These are phyloP conservation scores for Cenopis cana DNA, from an alignment of 2,888 invertebrate species.

Conservation along the genomic window DNA sequence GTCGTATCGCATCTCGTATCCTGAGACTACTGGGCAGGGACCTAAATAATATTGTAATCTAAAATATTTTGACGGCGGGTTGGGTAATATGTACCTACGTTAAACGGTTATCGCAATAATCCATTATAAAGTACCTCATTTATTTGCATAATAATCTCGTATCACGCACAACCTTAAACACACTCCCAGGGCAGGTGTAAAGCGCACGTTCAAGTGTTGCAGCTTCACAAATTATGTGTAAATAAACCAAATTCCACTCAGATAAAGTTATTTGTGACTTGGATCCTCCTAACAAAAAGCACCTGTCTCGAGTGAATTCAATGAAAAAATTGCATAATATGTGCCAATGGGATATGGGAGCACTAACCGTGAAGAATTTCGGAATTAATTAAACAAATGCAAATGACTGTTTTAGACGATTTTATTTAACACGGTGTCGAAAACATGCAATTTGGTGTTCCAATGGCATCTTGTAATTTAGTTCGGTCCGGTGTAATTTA, in stretches of 20 bases:
- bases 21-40: neutral
- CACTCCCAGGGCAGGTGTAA: slow-evolving; percentile 3
- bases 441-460: slow-evolving; percentile 3
- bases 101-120: slow-evolving; percentile 5
- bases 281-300: neutral
- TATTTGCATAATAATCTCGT: slow-evolving; percentile 15
- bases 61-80: neutral
- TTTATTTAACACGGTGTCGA: slow-evolving; percentile 14
- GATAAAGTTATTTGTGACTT: slow-evolving; percentile 5
- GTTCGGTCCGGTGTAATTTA: neutral
- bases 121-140: neutral
- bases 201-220: neutral
- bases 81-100: neutral
- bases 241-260: slow-evolving; percentile 23
- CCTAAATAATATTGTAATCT: neutral
- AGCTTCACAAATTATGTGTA: neutral
- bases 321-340: slow-evolving; percentile 63
- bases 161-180: slow-evolving; percentile 21
- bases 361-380: slow-evolving; percentile 59
- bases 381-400: slow-evolving; percentile 36
- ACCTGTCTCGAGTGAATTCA: slow-evolving; percentile 43
- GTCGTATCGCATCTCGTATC: no score
- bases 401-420: slow-evolving; percentile 18
- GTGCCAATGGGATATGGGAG: slow-evolving; percentile 50
- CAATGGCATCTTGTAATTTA: neutral